These are phyloP conservation scores for Temnothorax longispinosus DNA, from an alignment of 1,140 invertebrate genomes.

Conservation along the genomic window DNA sequence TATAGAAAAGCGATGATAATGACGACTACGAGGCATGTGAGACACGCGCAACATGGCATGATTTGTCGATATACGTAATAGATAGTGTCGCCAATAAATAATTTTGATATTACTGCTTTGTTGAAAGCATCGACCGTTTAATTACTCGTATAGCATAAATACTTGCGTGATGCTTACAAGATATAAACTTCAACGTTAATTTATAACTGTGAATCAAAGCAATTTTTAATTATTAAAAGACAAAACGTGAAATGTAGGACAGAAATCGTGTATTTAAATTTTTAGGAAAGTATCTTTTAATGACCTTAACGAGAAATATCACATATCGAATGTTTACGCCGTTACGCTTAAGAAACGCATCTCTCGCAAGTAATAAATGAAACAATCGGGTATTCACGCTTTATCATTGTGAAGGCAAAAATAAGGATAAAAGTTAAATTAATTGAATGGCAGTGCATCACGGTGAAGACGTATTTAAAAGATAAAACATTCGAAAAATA, in stretches of 20 bases:
- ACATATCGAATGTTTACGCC: slow-evolving; percentile 1
- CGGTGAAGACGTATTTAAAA: background rate
- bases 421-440: slow-evolving; percentile 39
- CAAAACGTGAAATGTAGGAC: background rate
- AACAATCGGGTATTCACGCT: slow-evolving; percentile 39
- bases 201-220: background rate
- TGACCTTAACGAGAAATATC: background rate
- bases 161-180: background rate
- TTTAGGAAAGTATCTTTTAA: background rate
- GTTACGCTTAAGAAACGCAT: background rate
- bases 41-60: background rate
- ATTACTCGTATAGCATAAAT: background rate
- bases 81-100: slow-evolving; percentile 20
- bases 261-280: slow-evolving; percentile 9
- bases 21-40: slow-evolving; percentile 33
- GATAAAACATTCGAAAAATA: slow-evolving; percentile 5
- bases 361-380: background rate
- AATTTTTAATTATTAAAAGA: slow-evolving; percentile 13
- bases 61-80: slow-evolving; percentile 26
- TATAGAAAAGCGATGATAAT: slow-evolving; percentile 73
- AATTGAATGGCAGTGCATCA: slow-evolving; percentile 12
- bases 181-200: slow-evolving; percentile 15
- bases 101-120: background rate
- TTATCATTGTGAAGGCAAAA: slow-evolving; percentile 27
- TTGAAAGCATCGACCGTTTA: background rate